Percentiles rank a stretch among this genome's conserved stretches.
These are phyloP conservation scores for Nymphalis io DNA, from an alignment of 1,140 invertebrate species.

Conservation along the genomic window DNA sequence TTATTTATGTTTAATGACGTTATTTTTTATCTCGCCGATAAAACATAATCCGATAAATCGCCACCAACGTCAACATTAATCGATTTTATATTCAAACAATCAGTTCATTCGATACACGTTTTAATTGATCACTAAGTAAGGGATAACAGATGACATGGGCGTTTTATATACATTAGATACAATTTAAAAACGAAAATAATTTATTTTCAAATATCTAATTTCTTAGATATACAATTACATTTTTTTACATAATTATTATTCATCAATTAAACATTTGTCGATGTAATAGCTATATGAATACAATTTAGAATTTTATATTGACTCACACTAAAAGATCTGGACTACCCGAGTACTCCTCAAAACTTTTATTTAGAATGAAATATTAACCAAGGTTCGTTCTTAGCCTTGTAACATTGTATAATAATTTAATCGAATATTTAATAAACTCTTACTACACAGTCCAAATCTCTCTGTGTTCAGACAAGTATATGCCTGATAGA, in stretches of 20 bases:
- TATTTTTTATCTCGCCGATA: not conserved
- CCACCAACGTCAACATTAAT: not conserved
- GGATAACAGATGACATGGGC: not conserved
- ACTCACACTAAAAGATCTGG: not conserved
- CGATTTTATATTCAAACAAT: constrained; percentile 9
- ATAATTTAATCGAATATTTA: too few species aligned
- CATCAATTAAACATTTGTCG: constrained; percentile 1
- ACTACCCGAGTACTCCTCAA: not conserved
- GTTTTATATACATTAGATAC: constrained; percentile 14
- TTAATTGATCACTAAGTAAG: constrained; percentile 9
- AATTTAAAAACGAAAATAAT: constrained; percentile 21
- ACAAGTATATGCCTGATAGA: too few species aligned
- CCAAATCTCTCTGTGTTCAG: too few species aligned
- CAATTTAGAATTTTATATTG: not conserved
- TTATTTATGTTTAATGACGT: not conserved
- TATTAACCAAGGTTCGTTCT: too few species aligned
- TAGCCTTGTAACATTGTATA: too few species aligned
- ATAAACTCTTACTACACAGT: too few species aligned
- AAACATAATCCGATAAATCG: not conserved
- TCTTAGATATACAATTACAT: constrained; percentile 13
- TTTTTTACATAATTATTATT: not conserved
- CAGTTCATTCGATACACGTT: not conserved
- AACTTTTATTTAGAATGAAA: too few species aligned
- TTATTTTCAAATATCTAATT: constrained; percentile 15
- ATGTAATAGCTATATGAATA: not conserved